Base-by-base conservation (phyloP, 2,797 vertebrate genomes). In the Melanogrammus aeglefinus region DNA sequence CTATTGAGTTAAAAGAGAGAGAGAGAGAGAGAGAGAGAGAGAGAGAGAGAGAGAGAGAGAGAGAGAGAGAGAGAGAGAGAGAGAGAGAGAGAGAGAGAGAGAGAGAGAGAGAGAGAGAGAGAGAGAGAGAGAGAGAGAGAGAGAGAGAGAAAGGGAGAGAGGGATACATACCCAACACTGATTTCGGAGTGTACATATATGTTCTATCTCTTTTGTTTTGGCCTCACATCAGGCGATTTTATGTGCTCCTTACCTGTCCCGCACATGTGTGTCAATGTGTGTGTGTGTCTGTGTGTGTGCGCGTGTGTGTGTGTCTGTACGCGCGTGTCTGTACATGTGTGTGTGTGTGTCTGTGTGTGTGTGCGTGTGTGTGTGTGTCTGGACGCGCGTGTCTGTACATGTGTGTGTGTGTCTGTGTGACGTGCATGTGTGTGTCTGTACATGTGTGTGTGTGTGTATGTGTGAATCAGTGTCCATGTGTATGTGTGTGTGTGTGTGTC, bases 21-120 rank as follows among this genome's bases (percentile, higher is more conserved):
- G 7, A 51, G 47, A 75, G 66, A 39, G 82, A 81, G 35, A 77
- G 33, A 12, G 79, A 66, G 44, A 13, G 75, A 75, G 66, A 39
- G 82, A 81, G 33, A 77, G 33, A 13, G 79, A 63, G 41, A 18
- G 75, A 7, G 33, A 76, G 73, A 71, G 63, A 79, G 79, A 12
- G 1, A 77, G 33, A 71, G 72, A 39, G 75, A 72, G 69, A 74
- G 1, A 77, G 31, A 33, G 31, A 44, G 7, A 51, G 47, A 63
- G 51, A n/a, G 16, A 51, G 47, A 44, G 7, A 51, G 47, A 75
- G 66, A 39, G 82, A 81, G 35, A 77, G 33, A 12, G 79, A 66
- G 44, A 13, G 75, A 75, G 66, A 39, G 82, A 81, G 33, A 77
- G 31, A 13, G 79, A 63, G 41, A 18, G 75, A 7, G 33, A 76